These are phyloP conservation scores for Heliconius hewitsoni DNA, from an alignment of 1,140 invertebrate species.

Conservation along the genomic window DNA sequence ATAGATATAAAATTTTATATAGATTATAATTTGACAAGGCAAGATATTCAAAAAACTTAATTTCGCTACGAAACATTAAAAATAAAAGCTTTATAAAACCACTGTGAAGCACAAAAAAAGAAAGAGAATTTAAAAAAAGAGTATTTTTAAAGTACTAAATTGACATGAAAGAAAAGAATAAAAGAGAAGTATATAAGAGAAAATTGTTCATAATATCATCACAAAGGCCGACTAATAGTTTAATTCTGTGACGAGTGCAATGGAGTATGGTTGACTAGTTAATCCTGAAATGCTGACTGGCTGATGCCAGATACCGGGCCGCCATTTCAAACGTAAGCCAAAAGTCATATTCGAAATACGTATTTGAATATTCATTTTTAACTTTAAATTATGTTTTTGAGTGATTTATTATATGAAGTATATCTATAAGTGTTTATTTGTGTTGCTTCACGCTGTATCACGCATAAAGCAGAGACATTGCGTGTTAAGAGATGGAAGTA, in stretches of 20 bases:
- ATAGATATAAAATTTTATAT: background rate
- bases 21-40: background rate
- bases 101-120: background rate
- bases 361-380: conserved; percentile 9
- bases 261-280: conserved; percentile 42
- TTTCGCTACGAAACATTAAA: background rate
- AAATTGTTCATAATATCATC: conserved; percentile 7
- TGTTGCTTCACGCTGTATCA: no score
- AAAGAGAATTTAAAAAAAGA: background rate
- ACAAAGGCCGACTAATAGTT: conserved; percentile 23
- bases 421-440: no score
- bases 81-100: background rate
- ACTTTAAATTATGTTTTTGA: background rate
- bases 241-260: conserved; percentile 27
- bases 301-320: conserved; percentile 16
- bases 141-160: conserved; percentile 6
- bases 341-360: background rate
- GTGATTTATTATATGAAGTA: conserved; percentile 2
- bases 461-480: no score
- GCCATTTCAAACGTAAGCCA: conserved; percentile 7
- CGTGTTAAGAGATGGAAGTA: no score
- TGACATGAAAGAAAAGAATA: background rate
- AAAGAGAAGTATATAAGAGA: background rate
- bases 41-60: background rate
- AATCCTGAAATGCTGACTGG: conserved; percentile 58